Evolutionary conservation across 2,113 vertebrate genomes (phyloP), one percentile per base, ranked within the genome.

Genomic region (Lophotis ruficrista): DNA sequence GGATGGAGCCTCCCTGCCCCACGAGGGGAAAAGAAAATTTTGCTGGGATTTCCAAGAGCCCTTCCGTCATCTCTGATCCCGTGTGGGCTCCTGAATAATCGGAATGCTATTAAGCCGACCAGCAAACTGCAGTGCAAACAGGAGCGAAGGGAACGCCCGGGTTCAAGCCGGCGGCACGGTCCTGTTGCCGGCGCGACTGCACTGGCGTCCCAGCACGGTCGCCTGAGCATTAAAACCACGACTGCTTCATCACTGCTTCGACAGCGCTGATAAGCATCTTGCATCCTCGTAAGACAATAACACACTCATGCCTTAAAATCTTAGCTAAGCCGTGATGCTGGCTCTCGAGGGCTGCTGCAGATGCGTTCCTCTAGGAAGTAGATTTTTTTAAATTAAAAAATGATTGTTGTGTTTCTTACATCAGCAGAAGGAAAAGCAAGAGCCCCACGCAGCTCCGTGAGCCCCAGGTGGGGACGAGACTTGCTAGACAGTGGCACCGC

Each of bases 41-140:
- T 54, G 9, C 64, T 41, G 43, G 14, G 17, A 5, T 68, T 94
- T 58, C 83, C 65, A 22, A 43, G 28, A 62, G 71, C 50, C 54
- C 33, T 60, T 7, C 30, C 2, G 0, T 85, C 56, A 43, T 18
- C 35, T 25, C 72, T 12, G 23, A 17, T 33, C 27, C 48, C 56
- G 62, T 0, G 0, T 1, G 0, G 4, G 47, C 30, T 86, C 41
- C 0, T 7, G 17, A 65, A 62, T 15, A 13, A 17, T 8, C 31
- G 10, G 56, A 37, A 56, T 10, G 17, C 25, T 37, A 14, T 12
- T 2, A 38, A 69, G 20, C 11, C 7, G 1, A 33, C 19, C 33
- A 28, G 89, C n/a, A 76, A 76, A n/a, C 22, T 27, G 12, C 14
- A 25, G 70, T 10, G 73, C 37, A 75, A 77, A 51, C 3, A 68